Conservation (phyloP, 2,113 vertebrate species). For the Aegypius monachus region DNA sequence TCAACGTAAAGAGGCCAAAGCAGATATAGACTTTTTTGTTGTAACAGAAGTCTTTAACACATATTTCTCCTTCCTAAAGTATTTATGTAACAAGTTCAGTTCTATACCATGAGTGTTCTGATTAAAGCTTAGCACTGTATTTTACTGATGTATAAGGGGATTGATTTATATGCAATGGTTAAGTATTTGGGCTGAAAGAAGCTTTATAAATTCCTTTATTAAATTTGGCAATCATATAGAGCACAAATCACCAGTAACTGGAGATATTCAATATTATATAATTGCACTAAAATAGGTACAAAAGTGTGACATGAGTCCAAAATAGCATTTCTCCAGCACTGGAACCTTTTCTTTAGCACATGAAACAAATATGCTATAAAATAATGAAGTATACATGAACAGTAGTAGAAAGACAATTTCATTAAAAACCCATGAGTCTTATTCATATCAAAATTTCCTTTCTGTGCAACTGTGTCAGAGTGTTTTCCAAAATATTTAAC, state of each 20-base stretch:
- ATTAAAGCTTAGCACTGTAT: background rate
- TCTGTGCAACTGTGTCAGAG: background rate
- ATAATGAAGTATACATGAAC: background rate
- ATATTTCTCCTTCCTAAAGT: background rate
- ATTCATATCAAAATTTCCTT: background rate
- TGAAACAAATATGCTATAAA: background rate
- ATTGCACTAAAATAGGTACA: background rate
- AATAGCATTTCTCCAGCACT: background rate
- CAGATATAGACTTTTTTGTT: background rate
- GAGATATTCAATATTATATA: background rate
- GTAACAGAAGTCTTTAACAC: background rate
- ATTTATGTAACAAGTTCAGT: background rate
- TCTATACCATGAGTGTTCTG: background rate
- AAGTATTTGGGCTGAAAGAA: background rate
- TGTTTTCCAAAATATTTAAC: background rate
- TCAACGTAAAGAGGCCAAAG: background rate
- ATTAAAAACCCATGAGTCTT: background rate
- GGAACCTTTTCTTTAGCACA: background rate
- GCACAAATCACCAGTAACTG: background rate
- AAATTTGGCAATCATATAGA: background rate
- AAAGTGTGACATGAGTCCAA: background rate
- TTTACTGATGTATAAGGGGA: background rate
- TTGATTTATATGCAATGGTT: background rate
- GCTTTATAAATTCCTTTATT: background rate
- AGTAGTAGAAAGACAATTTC: background rate